Base-by-base conservation (phyloP, 35 echinoderm and acorn worm genomes). In the Ptychodera flava region DNA sequence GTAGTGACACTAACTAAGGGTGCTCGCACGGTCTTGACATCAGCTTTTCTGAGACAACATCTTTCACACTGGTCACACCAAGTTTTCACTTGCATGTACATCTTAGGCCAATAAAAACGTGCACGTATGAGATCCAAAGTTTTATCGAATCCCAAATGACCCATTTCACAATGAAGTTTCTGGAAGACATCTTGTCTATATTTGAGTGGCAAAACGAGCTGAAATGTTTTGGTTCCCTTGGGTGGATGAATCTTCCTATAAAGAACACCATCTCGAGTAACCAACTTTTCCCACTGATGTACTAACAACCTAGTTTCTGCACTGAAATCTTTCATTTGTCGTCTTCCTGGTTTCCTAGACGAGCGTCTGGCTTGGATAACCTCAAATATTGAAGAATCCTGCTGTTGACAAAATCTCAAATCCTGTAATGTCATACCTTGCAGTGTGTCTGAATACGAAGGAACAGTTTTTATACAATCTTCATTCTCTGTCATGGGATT, bases 101-200 rank as follows among this genome's bases (percentile, higher is more conserved):
- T 78, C 16, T 77, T 78, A 14, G 91, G 87, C 91, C 91, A 93
- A 38, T 91, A 94, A 52, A 91, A 94, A 28, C 89, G 31, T 27
- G 88, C 90, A 15, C 93, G 85, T 1, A 38, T 75, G 27, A 85
- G 52, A 10, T 36, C 28, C 0, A 94, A 28, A 31, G 87, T 64
- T 81, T 86, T 78, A 16, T 87, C 84, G 0, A 37, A 16, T 1
- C 78, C 92, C 29, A 94, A 77, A 84, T 94, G 92, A 0, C 92
- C 89, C 92, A 94, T 87, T 1, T 91, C 87, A 33, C 82, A 29
- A 82, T 94, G 89, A 1, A 94, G 86, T 85, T 88, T 76, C 32
- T 88, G 10, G 10, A 37, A 81, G 6, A 87, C 81, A 28, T 37
- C 16, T 29, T 27, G 30, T 31, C 87, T 16, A 0, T 33, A 38